Base-by-base conservation (phyloP, 1,140 invertebrate genomes). In the Plectrocnemia conspersa region DNA sequence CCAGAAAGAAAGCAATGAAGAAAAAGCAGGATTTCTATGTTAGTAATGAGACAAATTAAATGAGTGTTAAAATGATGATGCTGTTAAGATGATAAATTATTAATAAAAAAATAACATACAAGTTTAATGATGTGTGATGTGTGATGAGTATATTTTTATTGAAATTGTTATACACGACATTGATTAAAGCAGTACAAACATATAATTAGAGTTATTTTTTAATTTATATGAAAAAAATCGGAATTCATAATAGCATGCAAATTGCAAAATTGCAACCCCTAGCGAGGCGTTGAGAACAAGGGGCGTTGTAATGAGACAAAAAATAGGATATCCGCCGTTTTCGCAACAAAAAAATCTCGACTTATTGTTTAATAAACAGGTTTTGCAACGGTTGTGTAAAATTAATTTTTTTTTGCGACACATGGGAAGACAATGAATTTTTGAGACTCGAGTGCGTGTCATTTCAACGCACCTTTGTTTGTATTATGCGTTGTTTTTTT, bases 1-100 rank as follows among this genome's bases (percentile, higher is more conserved):
- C 53, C 58, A 59, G 29, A 38, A 36, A 2, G 47, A 27, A 59
- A 57, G 55, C 25, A 49, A 66, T 62, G 70, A 58, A 67, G 55
- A 66, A 7, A 52, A 47, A 61, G 44, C 56, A 53, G 45, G 42
- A 46, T n/a, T 54, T 29, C 42, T 45, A 32, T 56, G 58, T 60
- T 60, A 60, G 58, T 55, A 21, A 48, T 13, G 56, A 49, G 32
- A 29, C 36, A 35, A 44, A 44, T 23, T 52, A 42, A 13, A 25
- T 23, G 21, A 25, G 19, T 46, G 18, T 23, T 36, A 44, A 53
- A 44, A 44, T 44, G 22, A 44, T 23, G 21, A 44, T n/a, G n/a
- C n/a, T n/a, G n/a, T n/a, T n/a, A n/a, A n/a, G n/a, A n/a, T n/a
- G n/a, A n/a, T n/a, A n/a, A n/a, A n/a, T n/a, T n/a, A n/a, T n/a